Evolutionary conservation across 2,113 vertebrate genomes (phyloP).

Genomic region (Odocoileus hemionus): DNA sequence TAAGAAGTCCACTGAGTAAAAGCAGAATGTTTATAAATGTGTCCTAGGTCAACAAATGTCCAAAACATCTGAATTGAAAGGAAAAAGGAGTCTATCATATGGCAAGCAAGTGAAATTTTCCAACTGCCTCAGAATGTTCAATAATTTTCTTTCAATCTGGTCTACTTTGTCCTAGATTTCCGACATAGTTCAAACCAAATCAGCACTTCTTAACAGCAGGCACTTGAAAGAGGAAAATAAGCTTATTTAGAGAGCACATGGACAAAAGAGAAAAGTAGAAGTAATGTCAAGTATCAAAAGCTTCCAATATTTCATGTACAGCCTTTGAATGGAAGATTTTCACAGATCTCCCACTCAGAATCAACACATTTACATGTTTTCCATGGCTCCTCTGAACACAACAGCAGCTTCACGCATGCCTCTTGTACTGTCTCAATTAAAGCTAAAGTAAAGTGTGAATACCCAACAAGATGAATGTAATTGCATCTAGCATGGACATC

Average conservation of each 20-base stretch:
- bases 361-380: background rate
- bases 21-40: constrained; percentile 32
- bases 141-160: constrained; percentile 50
- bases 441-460: background rate
- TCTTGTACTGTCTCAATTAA: background rate
- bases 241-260: background rate
- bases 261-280: background rate
- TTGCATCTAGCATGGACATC: background rate
- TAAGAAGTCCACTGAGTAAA: constrained; percentile 12
- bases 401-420: background rate
- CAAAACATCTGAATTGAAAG: constrained; percentile 32
- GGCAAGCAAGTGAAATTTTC: background rate
- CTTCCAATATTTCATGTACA: background rate
- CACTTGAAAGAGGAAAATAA: constrained; percentile 32
- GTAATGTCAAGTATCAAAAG: background rate
- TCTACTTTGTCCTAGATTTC: background rate
- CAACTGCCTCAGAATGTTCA: background rate
- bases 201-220: constrained; percentile 14
- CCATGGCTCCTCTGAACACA: background rate
- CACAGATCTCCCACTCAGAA: background rate
- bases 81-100: background rate
- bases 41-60: background rate
- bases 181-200: constrained; percentile 48
- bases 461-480: background rate
- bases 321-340: background rate